Evolutionary conservation across 2,113 vertebrate genomes (phyloP), one percentile per base, ranked within the genome.

Genomic region (Callithrix jacchus): DNA sequence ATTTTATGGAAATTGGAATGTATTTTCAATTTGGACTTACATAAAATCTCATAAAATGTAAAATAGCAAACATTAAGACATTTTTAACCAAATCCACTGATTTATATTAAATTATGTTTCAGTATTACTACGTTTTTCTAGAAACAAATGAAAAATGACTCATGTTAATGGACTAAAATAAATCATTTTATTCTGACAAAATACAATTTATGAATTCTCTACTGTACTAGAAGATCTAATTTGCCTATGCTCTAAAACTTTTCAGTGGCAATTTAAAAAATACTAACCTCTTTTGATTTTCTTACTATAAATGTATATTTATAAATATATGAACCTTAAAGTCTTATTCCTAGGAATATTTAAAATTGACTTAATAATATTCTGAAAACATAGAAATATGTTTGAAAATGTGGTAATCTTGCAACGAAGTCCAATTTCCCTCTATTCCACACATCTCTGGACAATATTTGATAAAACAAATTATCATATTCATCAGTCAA

Each of bases 381-480:
- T 88, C 66, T 35, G 6, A 80, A 93, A 93, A 89, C 40, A 76
- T 0, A 95, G 4, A 82, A 86, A 83, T 81, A 32, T 45, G 5
- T 86, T 85, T 91, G 47, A 82, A 87, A 89, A 89, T 64, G 18
- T 56, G n/a, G 7, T 88, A 61, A 45, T 40, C 58, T 61, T 84
- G 8, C 30, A 87, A 87, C 4, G 17, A 87, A 92, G 25, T 58
- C 27, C 47, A 91, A 71, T 77, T 94, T 74, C 30, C 40, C 80
- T 96, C 81, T 70, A 91, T 81, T 85, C 21, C 58, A 93, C 18
- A 88, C 0, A 87, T 73, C 3, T 88, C 71, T 93, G 71, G 23
- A 40, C 86, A 87, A 85, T 91, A 70, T 77, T 66, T 93, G 25
- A 85, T 81, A 94, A 79, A 84, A 73, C 17, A 95, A 81, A 96